Evolutionary conservation across 1,140 invertebrate species (phyloP).

Genomic region (Neodiprion virginianus): DNA sequence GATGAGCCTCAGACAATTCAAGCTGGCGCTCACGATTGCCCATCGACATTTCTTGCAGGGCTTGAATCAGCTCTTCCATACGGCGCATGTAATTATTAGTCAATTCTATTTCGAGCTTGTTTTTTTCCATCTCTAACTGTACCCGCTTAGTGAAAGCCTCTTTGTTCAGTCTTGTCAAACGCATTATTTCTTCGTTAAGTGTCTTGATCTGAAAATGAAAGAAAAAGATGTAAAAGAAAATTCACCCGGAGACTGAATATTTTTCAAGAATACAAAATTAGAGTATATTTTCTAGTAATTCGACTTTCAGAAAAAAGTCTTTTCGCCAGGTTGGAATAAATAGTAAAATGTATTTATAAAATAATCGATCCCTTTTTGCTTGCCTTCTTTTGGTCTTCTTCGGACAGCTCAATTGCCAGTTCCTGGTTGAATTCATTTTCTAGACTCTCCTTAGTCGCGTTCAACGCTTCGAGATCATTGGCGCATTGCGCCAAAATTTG

Average conservation of each 20-base stretch:
- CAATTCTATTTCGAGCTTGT: constrained; percentile 95
- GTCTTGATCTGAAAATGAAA: constrained; percentile 80
- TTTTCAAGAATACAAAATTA: constrained; percentile 8
- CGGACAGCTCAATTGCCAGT: constrained; percentile 81
- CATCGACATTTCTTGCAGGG: constrained; percentile 93
- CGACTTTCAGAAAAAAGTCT: background rate
- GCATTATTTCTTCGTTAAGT: constrained; percentile 93
- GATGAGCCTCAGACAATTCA: constrained; percentile 81
- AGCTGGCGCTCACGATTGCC: constrained; percentile 90
- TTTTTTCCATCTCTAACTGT: constrained; percentile 96
- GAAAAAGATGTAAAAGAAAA: constrained; percentile 20
- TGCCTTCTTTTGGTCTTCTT: constrained; percentile 72
- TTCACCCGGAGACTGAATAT: too few relatives aligned
- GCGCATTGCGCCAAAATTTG: constrained; percentile 89
- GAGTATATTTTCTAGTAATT: background rate
- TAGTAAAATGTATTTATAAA: too few relatives aligned
- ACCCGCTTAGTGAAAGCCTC: constrained; percentile 94
- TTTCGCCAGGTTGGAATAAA: too few relatives aligned
- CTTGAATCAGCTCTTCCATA: constrained; percentile 88
- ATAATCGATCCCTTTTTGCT: background rate
- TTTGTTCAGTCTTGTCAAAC: constrained; percentile 94
- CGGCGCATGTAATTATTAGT: constrained; percentile 95
- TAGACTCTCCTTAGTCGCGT: constrained; percentile 90
- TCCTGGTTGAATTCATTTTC: constrained; percentile 91
- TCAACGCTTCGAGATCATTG: constrained; percentile 93